A percentile compares a stretch with the other conserved stretches of the same genome.
Evolutionary conservation across 2,113 vertebrate species (phyloP).

Genomic region (Anhinga rufa): DNA sequence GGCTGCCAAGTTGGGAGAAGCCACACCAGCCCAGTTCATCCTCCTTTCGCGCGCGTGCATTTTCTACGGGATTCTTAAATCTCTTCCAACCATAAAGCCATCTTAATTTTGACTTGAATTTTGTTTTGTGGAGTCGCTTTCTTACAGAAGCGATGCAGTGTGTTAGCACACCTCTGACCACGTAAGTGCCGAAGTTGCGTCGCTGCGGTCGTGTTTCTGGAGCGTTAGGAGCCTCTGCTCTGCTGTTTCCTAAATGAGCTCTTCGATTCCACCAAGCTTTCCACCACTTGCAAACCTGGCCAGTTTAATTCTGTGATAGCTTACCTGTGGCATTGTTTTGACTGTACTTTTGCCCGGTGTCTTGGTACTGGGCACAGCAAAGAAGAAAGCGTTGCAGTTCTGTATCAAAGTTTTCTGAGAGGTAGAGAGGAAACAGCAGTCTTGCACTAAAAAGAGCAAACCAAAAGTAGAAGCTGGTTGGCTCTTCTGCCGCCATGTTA

Average conservation of each 20-base stretch:
- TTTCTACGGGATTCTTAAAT: not conserved
- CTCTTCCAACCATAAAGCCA: fast-evolving
- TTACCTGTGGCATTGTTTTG: not conserved
- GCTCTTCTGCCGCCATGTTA: fast-evolving
- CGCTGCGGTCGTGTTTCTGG: not conserved
- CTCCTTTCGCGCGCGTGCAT: fast-evolving
- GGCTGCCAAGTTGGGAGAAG: not conserved
- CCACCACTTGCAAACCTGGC: not conserved
- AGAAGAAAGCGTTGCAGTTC: not conserved
- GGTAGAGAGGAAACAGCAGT: fast-evolving
- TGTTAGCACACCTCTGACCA: not conserved
- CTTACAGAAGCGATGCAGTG: not conserved
- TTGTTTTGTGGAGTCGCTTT: not conserved
- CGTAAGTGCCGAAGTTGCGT: fast-evolving
- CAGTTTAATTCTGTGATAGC: fast-evolving
- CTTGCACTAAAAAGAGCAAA: too few species aligned
- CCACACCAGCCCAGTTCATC: not conserved
- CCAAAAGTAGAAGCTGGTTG: not conserved
- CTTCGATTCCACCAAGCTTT: not conserved
- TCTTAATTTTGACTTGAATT: not conserved
- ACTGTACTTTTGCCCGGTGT: not conserved
- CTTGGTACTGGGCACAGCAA: not conserved
- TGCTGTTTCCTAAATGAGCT: not conserved
- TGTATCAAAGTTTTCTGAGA: not conserved
- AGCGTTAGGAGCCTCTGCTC: not conserved